A percentile compares a stretch with the other conserved stretches of the same genome.
phyloP scores from a whole-genome alignment of 2,113 vertebrate genomes.

The Gasterosteus aculeatus region DNA sequence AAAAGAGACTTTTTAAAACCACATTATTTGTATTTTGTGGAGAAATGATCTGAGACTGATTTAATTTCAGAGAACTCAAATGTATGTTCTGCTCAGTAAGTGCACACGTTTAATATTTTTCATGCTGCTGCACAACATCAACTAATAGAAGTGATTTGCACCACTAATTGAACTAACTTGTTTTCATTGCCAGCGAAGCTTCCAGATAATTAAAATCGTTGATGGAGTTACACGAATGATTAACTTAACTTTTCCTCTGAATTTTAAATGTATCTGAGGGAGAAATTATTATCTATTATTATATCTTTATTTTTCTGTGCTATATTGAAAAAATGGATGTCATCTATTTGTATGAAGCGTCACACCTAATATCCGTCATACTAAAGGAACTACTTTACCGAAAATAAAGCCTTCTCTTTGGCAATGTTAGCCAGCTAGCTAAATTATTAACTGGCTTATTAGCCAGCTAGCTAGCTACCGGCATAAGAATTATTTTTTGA shows the following conservation, averaged over 20 bases:
- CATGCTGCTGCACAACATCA: neutral
- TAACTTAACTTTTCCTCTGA: neutral
- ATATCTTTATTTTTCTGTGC: neutral
- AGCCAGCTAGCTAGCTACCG: neutral
- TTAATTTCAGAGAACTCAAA: neutral
- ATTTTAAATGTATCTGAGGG: neutral
- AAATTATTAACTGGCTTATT: neutral
- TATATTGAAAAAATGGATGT: neutral
- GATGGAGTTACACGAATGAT: neutral
- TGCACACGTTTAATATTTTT: neutral
- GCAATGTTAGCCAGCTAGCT: neutral
- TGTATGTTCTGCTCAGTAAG: neutral
- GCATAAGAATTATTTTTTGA: neutral
- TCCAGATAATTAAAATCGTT: neutral
- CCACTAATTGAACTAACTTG: neutral
- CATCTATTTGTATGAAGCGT: neutral
- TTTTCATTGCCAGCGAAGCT: neutral
- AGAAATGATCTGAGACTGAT: neutral
- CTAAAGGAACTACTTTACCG: neutral
- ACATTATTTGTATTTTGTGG: neutral
- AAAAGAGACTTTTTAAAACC: slow-evolving; percentile 1
- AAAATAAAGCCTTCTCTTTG: neutral
- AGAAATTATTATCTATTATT: neutral
- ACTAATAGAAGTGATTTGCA: too few relatives aligned
- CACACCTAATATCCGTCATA: neutral